Evolutionary conservation across 2,113 vertebrate genomes (phyloP).

Genomic region (Pseudolaguvia tuberculata): DNA sequence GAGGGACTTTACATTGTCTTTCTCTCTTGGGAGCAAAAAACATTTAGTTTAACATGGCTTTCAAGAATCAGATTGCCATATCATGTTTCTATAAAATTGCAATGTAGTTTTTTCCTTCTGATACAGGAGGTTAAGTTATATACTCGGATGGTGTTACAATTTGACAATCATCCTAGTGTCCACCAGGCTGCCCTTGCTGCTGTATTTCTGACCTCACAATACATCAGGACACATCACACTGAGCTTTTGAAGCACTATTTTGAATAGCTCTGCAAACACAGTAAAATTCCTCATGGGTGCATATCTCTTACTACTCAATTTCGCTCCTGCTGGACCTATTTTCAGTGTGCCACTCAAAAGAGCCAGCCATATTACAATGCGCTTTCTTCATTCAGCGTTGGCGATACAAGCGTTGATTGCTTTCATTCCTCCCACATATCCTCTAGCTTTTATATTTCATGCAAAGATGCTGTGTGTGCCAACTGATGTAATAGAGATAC

Average conservation of each 20-base stretch:
- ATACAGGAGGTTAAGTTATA: neutral
- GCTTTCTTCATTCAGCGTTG: slow-evolving; percentile 31
- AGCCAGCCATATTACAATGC: slow-evolving; percentile 48
- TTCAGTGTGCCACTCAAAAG: slow-evolving; percentile 48
- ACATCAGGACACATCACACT: slow-evolving; percentile 30
- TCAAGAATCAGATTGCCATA: slow-evolving; percentile 53
- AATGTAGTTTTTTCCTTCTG: neutral
- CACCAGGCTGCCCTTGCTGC: neutral
- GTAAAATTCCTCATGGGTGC: slow-evolving; percentile 39
- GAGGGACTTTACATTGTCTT: slow-evolving; percentile 59
- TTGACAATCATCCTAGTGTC: slow-evolving; percentile 4
- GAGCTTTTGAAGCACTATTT: slow-evolving; percentile 43
- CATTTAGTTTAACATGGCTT: slow-evolving; percentile 37
- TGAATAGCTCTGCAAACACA: slow-evolving; percentile 46
- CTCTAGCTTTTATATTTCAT: slow-evolving; percentile 30
- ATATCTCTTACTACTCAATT: slow-evolving; percentile 39
- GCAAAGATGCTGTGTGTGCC: slow-evolving; percentile 8
- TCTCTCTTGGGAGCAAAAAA: slow-evolving; percentile 35
- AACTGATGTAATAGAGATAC: slow-evolving; percentile 17
- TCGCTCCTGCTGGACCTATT: slow-evolving; percentile 44
- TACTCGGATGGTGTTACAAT: neutral
- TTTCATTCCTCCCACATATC: slow-evolving; percentile 28
- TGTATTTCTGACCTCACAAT: slow-evolving; percentile 11
- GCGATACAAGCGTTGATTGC: slow-evolving; percentile 36
- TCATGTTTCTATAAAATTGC: slow-evolving; percentile 40